Evolutionary conservation across 2,888 invertebrate genomes (phyloP).

Genomic region (Platycheirus rosarum): DNA sequence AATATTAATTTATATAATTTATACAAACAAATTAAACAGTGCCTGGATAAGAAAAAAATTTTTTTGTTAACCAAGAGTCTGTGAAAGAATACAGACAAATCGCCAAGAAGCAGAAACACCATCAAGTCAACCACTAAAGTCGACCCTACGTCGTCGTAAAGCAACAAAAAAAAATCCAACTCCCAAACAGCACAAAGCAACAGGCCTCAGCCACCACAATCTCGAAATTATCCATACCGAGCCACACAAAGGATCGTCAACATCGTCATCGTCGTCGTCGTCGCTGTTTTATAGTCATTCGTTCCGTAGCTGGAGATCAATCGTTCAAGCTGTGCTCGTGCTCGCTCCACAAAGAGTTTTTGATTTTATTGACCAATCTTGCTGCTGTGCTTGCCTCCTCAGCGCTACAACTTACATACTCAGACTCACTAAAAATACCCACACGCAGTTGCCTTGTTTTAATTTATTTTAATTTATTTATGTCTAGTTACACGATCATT

Average conservation of each 20-base stretch:
- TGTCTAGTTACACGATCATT: slow-evolving; percentile 51
- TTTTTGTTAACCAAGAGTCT: slow-evolving; percentile 46
- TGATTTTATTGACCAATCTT: slow-evolving; percentile 47
- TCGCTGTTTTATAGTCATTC: slow-evolving; percentile 24
- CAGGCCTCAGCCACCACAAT: slow-evolving; percentile 54
- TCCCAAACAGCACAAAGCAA: slow-evolving; percentile 69
- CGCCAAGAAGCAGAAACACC: slow-evolving; percentile 28
- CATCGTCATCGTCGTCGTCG: slow-evolving; percentile 33
- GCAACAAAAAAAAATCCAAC: slow-evolving; percentile 7
- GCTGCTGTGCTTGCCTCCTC: slow-evolving; percentile 7
- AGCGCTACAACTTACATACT: slow-evolving; percentile 30
- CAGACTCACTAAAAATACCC: slow-evolving; percentile 27
- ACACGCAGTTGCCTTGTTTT: slow-evolving; percentile 54
- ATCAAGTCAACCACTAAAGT: slow-evolving; percentile 55
- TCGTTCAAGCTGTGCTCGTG: slow-evolving; percentile 33
- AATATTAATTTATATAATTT: slow-evolving; percentile 22
- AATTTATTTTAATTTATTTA: slow-evolving; percentile 71
- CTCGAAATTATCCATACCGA: slow-evolving; percentile 65
- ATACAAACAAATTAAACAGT: slow-evolving; percentile 33
- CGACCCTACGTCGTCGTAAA: slow-evolving; percentile 35
- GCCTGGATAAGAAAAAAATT: slow-evolving; percentile 42
- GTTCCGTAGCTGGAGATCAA: slow-evolving; percentile 60
- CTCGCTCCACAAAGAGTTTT: slow-evolving; percentile 41
- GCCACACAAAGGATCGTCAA: slow-evolving; percentile 64
- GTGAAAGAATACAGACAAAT: slow-evolving; percentile 49